Evolutionary conservation across 53 echinoderm and acorn worm species (phyloP).

Genomic region (Paelopatides confundens): DNA sequence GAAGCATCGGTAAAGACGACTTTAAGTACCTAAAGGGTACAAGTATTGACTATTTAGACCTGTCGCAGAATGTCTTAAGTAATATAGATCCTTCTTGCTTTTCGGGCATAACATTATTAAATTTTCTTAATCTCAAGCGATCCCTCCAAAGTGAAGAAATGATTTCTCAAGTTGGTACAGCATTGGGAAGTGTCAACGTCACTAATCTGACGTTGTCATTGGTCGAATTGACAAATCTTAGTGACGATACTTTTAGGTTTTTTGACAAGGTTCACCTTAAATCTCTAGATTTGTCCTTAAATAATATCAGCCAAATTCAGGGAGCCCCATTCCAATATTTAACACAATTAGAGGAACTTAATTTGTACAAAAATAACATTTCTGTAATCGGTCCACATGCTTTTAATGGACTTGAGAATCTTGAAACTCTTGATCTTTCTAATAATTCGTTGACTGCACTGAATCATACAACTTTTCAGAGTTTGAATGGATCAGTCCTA

Average conservation of each 20-base stretch:
- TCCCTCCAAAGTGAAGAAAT: conserved; percentile 21
- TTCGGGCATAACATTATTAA: conserved; percentile 42
- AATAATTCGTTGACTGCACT: conserved; percentile 68
- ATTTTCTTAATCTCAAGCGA: conserved; percentile 54
- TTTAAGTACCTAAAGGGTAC: conserved; percentile 58
- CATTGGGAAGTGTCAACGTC: conserved; percentile 40
- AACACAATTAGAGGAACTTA: conserved; percentile 34
- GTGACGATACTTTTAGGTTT: conserved; percentile 56
- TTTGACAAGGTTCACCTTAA: conserved; percentile 60
- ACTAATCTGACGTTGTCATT: conserved; percentile 33
- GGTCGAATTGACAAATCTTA: conserved; percentile 56
- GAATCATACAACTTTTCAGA: conserved; percentile 60
- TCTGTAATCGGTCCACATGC: conserved; percentile 40
- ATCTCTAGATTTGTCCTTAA: conserved; percentile 76
- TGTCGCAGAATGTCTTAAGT: conserved; percentile 66
- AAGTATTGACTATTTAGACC: conserved; percentile 57
- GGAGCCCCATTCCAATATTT: conserved; percentile 58
- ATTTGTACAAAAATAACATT: conserved; percentile 70
- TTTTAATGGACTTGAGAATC: conserved; percentile 55
- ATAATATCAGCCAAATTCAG: conserved; percentile 61
- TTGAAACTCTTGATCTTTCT: conserved; percentile 63
- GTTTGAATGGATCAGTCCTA: conserved; percentile 47
- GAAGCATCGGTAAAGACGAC: conserved; percentile 52
- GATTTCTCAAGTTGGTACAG: conserved; percentile 59
- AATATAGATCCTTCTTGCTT: conserved; percentile 65